phyloP scores from a whole-genome alignment of 1,140 invertebrate genomes.

The Schlechtendalia chinensis region DNA sequence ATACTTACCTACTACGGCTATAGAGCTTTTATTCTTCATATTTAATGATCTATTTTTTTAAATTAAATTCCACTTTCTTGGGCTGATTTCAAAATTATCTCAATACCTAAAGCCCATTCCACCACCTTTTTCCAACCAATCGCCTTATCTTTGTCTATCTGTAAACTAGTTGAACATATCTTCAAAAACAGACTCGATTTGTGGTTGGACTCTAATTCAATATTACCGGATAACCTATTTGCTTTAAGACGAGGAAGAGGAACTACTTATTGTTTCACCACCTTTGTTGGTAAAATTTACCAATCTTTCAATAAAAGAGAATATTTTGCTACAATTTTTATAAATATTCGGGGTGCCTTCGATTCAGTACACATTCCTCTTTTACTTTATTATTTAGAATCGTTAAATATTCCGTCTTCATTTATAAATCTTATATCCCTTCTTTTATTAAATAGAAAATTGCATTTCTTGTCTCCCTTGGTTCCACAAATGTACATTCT shows the following conservation, averaged over 20 bases:
- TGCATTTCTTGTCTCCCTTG: too few species aligned
- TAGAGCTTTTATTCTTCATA: background rate
- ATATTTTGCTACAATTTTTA: background rate
- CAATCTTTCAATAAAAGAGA: background rate
- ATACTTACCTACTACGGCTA: background rate
- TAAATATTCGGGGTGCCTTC: slow-evolving; percentile 7
- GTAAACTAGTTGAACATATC: slow-evolving; percentile 15
- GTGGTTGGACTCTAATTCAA: background rate
- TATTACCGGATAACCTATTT: background rate
- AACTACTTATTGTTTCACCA: background rate
- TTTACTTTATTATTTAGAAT: background rate
- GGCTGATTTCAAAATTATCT: background rate
- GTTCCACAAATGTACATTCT: too few species aligned
- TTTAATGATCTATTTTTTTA: background rate
- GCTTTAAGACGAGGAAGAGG: slow-evolving; percentile 12
- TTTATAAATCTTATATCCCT: background rate
- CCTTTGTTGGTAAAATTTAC: background rate
- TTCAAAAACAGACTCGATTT: background rate
- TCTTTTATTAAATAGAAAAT: background rate
- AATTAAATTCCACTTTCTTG: background rate
- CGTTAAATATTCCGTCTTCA: background rate
- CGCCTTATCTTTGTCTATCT: background rate
- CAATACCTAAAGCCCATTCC: slow-evolving; percentile 6
- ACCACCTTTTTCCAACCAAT: background rate
- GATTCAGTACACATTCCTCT: background rate